Percentiles rank a stretch among this genome's conserved stretches.
phyloP scores from a whole-genome alignment of 2,797 vertebrate species.

The Thaleichthys pacificus region DNA sequence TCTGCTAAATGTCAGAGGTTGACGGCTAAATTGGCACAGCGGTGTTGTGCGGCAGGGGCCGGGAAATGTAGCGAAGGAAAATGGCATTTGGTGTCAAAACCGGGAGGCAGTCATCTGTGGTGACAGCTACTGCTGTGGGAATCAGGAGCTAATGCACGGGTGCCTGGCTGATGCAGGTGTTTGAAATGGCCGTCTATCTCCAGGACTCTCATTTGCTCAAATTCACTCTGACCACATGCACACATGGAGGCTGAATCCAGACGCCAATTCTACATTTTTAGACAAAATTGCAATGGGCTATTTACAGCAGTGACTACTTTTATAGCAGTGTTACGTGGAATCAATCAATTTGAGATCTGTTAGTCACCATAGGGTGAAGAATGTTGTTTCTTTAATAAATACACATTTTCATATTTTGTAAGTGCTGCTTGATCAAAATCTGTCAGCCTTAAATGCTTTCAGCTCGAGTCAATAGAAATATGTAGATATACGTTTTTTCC shows the following conservation, averaged over 20 bases:
- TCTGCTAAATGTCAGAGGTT: constrained; percentile 65
- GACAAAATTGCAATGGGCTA: no score
- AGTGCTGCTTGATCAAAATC: no score
- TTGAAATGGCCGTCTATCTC: constrained; percentile 1
- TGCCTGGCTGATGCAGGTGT: constrained; percentile 41
- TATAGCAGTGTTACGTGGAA: neutral
- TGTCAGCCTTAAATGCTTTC: no score
- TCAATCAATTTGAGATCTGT: neutral
- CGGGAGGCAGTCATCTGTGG: constrained; percentile 49
- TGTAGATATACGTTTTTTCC: no score
- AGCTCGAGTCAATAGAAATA: no score
- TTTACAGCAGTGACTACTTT: neutral
- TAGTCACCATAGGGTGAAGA: no score
- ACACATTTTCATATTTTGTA: no score
- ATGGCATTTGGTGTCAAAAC: constrained; percentile 54
- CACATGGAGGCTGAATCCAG: no score
- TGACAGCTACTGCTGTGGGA: constrained; percentile 58
- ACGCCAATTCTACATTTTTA: no score
- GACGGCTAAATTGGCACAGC: constrained; percentile 57
- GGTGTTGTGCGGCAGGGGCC: constrained; percentile 31
- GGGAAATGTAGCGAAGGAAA: constrained; percentile 54
- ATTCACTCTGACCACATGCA: no score
- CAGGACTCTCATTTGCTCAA: neutral
- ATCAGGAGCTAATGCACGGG: constrained; percentile 63
- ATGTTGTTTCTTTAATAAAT: no score